A percentile compares a stretch with the other conserved stretches of the same genome.
Conservation (phyloP, 2,113 vertebrate genomes). For the Mobula birostris region DNA sequence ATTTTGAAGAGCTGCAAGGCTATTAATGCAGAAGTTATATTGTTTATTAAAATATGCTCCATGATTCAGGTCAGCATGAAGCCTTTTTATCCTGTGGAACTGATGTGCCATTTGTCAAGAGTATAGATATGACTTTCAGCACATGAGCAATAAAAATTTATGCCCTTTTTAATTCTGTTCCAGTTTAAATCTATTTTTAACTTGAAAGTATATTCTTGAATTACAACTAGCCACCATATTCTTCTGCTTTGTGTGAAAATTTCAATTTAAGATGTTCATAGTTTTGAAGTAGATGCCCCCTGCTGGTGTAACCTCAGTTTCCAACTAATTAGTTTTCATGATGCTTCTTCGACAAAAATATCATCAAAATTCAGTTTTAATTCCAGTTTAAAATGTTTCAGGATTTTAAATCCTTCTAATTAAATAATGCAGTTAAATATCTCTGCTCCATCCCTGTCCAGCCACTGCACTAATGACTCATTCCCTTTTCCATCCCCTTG, state of each 20-base stretch:
- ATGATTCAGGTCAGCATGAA: background rate
- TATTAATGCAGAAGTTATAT: background rate
- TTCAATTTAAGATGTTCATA: background rate
- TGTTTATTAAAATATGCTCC: background rate
- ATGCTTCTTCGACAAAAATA: background rate
- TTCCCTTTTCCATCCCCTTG: background rate
- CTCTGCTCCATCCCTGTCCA: background rate
- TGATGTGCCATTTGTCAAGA: background rate
- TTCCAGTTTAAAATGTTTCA: background rate
- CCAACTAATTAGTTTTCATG: background rate
- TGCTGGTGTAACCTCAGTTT: background rate
- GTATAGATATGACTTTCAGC: background rate
- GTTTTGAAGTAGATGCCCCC: slow-evolving; percentile 1
- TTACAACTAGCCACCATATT: background rate
- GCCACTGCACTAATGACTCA: background rate
- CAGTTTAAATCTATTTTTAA: background rate
- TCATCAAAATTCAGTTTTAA: background rate
- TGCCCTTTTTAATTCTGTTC: background rate
- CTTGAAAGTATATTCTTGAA: background rate
- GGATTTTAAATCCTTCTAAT: background rate
- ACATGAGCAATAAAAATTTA: background rate
- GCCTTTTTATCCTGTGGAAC: background rate
- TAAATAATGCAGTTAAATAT: background rate
- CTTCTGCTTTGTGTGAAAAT: background rate
- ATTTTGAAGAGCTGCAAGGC: background rate